Evolutionary conservation across 1,140 invertebrate genomes (phyloP), one percentile per base, ranked within the genome.

Genomic region (Pseudomyrmex gracilis): DNA sequence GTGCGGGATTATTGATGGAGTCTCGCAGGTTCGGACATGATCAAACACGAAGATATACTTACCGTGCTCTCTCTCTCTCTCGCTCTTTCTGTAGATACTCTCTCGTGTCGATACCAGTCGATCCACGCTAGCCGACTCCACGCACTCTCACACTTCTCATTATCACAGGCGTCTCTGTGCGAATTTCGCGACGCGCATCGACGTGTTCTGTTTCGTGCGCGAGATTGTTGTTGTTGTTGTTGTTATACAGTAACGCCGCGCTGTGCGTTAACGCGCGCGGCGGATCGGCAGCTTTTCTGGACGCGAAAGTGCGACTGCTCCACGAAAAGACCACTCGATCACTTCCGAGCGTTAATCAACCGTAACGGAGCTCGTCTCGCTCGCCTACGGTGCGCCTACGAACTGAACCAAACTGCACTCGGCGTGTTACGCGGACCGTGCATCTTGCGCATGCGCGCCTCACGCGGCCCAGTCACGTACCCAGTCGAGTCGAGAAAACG

Each of bases 61-160:
- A 89, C 87, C 77, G 61, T 82, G 82, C 43, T 80, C 34, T 34
- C 5, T 34, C 34, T 34, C 34, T 34, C 34, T 34, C 34, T 34
- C 34, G 0, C 34, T 34, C 34, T 34, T 5, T 34, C 34, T 34
- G 34, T 34, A 34, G 34, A 20, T 49, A 47, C 22, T 22, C 22
- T 22, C 15, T 34, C 17, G 57, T 61, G 61, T 47, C 51, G 22
- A 7, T 70, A 20, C 4, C 34, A 34, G 10, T 55, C 34, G 24
- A 15, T 24, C 55, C 73, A 88, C 77, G 17, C 61, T 87, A 90
- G 60, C 80, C 89, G 77, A 90, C 64, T 83, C 89, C 87, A 83
- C 85, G 85, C 85, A 82, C 49, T 82, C 83, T 87, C 77, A 60
- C 87, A 90, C 70, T 87, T 85, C 68, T 87, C 85, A 87, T 87